Base-by-base conservation (phyloP, 2,113 vertebrate species). In the Lagopus muta region DNA sequence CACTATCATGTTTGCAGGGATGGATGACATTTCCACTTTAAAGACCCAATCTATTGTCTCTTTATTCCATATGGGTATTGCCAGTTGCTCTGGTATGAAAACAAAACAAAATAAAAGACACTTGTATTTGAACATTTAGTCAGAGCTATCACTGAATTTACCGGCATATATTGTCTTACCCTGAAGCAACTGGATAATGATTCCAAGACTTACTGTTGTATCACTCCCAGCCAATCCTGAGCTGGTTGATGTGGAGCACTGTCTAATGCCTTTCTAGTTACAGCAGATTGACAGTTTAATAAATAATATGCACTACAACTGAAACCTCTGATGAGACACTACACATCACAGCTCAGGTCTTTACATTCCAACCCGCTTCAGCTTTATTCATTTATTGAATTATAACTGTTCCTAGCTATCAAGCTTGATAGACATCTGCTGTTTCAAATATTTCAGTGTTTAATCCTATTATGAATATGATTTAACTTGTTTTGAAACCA, bases 401-500 rank as follows among this genome's bases (percentile, higher is more conserved):
- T 92, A 90, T 22, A 93, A 38, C 28, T 69, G 38, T 84, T 57
- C 64, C 82, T 92, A 43, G 82, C 80, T 80, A 96, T 88, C 69
- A 74, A 91, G 32, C 28, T 67, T 38, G 38, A 38, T 38, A 95
- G 76, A 92, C 86, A 93, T 95, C 82, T 95, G 82, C 70, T 74
- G 21, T 52, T 96, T 81, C 94, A 94, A 94, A 88, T 93, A 93
- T 93, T 96, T 95, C 71, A 94, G 65, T 88, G 32, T 78, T 90
- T 92, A 86, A 95, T 88, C 42, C 88, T 89, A 91, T 47, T 61
- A 91, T 72, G 85, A 86, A 42, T 83, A 92, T 77, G 42, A 67
- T 94, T 94, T 93, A 86, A 57, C 61, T 88, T 86, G 57, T 82
- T 96, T 96, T 93, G 69, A 90, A 94, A 36, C 34, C 48, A 45